Conservation (phyloP, 1,140 invertebrate genomes). For the Leptopilina clavipes region DNA sequence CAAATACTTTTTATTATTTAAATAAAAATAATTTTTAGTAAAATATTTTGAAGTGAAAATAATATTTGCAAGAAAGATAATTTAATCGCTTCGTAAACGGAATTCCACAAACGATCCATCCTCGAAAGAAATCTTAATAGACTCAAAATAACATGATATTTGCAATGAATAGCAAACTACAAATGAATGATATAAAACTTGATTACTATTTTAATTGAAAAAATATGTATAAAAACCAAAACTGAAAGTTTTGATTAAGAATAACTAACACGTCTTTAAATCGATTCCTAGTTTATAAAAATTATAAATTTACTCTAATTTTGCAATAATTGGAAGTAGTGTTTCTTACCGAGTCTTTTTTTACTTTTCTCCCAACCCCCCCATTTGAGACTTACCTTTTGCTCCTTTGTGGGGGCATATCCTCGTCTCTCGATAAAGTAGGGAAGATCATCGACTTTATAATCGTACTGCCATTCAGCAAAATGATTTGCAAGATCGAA, state of each 20-base stretch:
- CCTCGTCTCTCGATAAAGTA: constrained; percentile 83
- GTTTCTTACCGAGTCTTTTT: constrained; percentile 54
- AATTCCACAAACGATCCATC: background rate
- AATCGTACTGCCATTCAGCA: constrained; percentile 95
- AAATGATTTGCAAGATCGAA: constrained; percentile 98
- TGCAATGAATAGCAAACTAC: constrained; percentile 17
- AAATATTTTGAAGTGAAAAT: too few species aligned
- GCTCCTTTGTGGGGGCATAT: constrained; percentile 84
- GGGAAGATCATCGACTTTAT: constrained; percentile 85
- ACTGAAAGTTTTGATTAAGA: background rate
- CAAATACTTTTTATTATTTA: too few species aligned
- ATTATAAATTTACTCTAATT: constrained; percentile 9
- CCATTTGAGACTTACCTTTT: constrained; percentile 81
- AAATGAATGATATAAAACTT: constrained; percentile 22
- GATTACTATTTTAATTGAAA: background rate
- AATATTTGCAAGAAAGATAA: background rate
- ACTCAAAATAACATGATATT: background rate
- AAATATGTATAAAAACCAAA: background rate
- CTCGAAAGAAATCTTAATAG: background rate
- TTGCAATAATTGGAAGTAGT: constrained; percentile 35
- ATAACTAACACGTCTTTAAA: background rate
- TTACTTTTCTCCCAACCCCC: constrained; percentile 51
- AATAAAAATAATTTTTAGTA: too few species aligned
- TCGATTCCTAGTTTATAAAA: background rate
- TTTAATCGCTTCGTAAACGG: background rate